phyloP scores from a whole-genome alignment of 2,888 invertebrate species.

The Gortyna flavago region DNA sequence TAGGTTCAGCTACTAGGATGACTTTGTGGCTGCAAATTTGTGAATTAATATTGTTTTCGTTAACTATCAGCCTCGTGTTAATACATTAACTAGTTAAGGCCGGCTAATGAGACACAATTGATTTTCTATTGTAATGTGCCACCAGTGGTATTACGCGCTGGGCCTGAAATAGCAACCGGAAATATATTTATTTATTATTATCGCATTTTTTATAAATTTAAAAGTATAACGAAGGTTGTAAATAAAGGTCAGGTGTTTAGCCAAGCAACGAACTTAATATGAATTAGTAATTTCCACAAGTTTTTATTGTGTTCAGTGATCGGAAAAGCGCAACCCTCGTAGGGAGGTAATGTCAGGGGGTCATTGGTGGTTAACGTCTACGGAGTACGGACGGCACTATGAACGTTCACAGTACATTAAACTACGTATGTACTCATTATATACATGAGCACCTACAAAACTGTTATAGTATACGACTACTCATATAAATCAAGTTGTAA shows the following conservation, averaged over 20 bases:
- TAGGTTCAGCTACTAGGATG: too few relatives aligned
- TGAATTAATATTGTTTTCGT: too few relatives aligned
- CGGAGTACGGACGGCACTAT: slow-evolving; percentile 17
- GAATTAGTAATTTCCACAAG: slow-evolving; percentile 70
- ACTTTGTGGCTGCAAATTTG: neutral
- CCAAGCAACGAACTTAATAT: slow-evolving; percentile 67
- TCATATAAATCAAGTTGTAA: neutral
- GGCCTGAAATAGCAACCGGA: slow-evolving; percentile 33
- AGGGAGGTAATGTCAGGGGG: slow-evolving; percentile 70
- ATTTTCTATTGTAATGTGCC: too few relatives aligned
- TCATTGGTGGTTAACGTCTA: slow-evolving; percentile 71
- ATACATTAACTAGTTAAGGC: too few relatives aligned
- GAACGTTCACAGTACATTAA: slow-evolving; percentile 20
- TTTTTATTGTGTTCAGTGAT: slow-evolving; percentile 73
- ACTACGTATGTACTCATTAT: neutral
- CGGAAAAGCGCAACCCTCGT: slow-evolving; percentile 73
- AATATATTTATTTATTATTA: slow-evolving; percentile 11
- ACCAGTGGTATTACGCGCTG: too few relatives aligned
- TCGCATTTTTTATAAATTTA: slow-evolving; percentile 21
- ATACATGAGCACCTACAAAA: neutral
- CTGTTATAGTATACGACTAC: neutral
- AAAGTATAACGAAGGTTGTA: slow-evolving; percentile 35
- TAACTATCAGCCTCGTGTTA: neutral
- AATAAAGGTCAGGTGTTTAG: slow-evolving; percentile 68
- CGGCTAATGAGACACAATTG: too few relatives aligned